Evolutionary conservation across 1,140 invertebrate species (phyloP).

Genomic region (Babylonia areolata): DNA sequence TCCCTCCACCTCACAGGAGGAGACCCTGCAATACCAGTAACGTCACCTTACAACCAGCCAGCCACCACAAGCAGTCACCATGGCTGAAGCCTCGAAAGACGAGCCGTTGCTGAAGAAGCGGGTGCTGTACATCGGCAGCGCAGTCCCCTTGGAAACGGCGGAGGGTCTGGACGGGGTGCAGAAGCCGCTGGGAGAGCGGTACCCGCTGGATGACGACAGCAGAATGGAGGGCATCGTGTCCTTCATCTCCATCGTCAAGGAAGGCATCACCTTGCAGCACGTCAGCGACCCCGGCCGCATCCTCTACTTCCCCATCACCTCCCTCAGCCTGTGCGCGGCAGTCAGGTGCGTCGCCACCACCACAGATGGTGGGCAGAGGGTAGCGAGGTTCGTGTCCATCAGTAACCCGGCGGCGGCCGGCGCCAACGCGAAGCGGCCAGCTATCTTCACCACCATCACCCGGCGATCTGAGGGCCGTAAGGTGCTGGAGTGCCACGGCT

Average conservation of each 20-base stretch:
- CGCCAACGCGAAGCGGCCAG: conserved; percentile 86
- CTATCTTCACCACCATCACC: conserved; percentile 97
- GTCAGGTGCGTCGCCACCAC: conserved; percentile 78
- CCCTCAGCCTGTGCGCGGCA: conserved; percentile 97
- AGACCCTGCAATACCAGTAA: too few relatives aligned
- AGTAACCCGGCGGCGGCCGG: conserved; percentile 85
- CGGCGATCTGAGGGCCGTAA: conserved; percentile 97
- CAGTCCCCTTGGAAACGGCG: conserved; percentile 97
- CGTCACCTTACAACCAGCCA: not conserved
- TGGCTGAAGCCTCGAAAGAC: too few relatives aligned
- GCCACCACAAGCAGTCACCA: conserved; percentile 12
- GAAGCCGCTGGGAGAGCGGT: conserved; percentile 96
- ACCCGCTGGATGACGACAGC: conserved; percentile 75
- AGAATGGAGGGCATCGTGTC: conserved; percentile 67
- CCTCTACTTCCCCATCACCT: conserved; percentile 97
- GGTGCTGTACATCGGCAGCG: conserved; percentile 98
- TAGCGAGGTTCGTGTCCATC: conserved; percentile 90
- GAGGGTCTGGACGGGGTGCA: conserved; percentile 97
- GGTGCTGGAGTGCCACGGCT: conserved; percentile 98
- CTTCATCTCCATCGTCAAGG: conserved; percentile 95
- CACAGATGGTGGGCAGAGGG: conserved; percentile 67
- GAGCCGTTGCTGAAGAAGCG: conserved; percentile 82
- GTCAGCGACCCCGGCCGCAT: conserved; percentile 96
- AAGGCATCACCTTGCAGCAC: conserved; percentile 96
- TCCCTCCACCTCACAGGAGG: too few relatives aligned